phyloP scores from a whole-genome alignment of 2,113 vertebrate genomes.

The Ginglymostoma cirratum region DNA sequence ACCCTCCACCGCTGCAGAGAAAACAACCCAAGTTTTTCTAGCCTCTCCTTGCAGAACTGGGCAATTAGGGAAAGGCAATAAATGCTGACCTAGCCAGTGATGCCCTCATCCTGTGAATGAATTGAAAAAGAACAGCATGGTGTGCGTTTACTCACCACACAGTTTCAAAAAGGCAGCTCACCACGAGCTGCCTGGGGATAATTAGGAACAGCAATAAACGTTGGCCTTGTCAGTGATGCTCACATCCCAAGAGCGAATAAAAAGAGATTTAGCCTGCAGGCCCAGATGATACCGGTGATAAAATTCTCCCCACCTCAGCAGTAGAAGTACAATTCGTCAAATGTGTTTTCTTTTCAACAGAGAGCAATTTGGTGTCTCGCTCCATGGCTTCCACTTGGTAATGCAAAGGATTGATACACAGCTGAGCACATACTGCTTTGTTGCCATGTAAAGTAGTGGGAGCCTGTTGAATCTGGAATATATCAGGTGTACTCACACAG shows the following conservation, averaged over 20 bases:
- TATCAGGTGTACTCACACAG: constrained; percentile 43
- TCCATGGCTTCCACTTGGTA: not conserved
- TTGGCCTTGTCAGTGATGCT: not conserved
- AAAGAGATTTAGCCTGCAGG: not conserved
- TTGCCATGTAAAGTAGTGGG: not conserved
- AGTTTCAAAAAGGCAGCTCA: not conserved
- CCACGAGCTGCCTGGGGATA: not conserved
- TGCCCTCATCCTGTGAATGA: too few relatives aligned
- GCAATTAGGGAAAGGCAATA: too few relatives aligned
- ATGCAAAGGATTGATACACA: too few relatives aligned
- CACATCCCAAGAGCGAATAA: not conserved
- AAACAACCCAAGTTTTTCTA: too few relatives aligned
- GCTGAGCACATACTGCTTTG: not conserved
- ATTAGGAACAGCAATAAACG: not conserved
- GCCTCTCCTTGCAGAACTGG: too few relatives aligned
- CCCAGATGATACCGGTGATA: not conserved
- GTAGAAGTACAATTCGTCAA: not conserved
- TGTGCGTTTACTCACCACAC: not conserved
- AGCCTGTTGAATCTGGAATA: constrained; percentile 42
- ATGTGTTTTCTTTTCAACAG: not conserved
- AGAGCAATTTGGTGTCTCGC: not conserved
- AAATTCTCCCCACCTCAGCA: not conserved
- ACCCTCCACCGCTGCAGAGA: too few relatives aligned
- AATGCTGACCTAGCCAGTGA: too few relatives aligned
- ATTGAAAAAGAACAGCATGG: not conserved